Base-by-base conservation (phyloP, 2,113 vertebrate species). In the Anser cygnoides region DNA sequence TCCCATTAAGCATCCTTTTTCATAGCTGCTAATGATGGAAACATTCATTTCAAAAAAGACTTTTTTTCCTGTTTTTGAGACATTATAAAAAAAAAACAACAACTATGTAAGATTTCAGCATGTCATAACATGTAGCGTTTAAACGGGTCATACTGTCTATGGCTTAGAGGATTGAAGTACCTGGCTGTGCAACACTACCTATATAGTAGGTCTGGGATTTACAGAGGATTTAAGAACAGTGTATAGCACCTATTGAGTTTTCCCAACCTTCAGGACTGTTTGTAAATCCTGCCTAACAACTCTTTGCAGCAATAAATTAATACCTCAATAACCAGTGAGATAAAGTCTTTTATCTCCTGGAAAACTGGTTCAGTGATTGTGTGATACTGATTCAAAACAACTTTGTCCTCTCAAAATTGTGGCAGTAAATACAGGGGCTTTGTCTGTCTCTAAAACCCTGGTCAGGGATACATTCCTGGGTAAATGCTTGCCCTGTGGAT, bases 401-500 rank as follows among this genome's bases (percentile, higher is more conserved):
- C 8, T 13, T 6, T 33, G 26, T 52, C 35, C 11, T 68, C n/a
- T 58, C 37, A 37, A 68, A 49, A 58, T 0, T 7, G 21, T 33
- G 4, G 54, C 4, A 55, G 4, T 81, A 52, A 90, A 81, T 29
- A 46, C 7, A 5, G 23, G 7, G 10, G 25, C 43, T 68, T 83
- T 52, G 37, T 62, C 75, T 73, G 37, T 71, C 78, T 68, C 49
- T 25, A 86, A 86, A 94, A 61, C 2, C 26, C 13, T 10, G 35
- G 13, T 15, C 65, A 13, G 8, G 44, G 68, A 71, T 22, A n/a
- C 41, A 89, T 67, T 90, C 66, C 90, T 91, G 65, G 72, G 58
- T 90, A 93, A 95, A 92, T 61, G 18, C 41, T 72, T 81, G 84
- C 59, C 84, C 57, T 6, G 66, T 75, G 88, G 88, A 76, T 70